Conservation (phyloP, 2,113 vertebrate genomes). For the Egretta garzetta region DNA sequence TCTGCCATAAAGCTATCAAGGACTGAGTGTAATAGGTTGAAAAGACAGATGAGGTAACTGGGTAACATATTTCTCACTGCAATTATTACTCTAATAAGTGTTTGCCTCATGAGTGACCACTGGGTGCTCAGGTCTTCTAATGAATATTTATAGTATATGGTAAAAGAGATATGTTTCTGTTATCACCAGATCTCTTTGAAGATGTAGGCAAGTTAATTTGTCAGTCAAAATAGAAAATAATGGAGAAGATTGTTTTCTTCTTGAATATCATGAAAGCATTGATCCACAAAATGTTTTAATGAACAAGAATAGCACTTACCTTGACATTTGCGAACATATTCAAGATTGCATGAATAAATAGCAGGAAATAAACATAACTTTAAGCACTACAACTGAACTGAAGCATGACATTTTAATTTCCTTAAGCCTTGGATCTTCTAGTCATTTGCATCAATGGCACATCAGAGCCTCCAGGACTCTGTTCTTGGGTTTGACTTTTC, state of each 20-base stretch:
- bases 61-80: neutral
- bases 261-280: conserved; percentile 31
- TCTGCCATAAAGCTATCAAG: neutral
- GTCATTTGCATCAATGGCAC: conserved; percentile 14
- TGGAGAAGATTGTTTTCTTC: conserved; percentile 24
- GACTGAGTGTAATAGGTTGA: neutral
- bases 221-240: conserved; percentile 50
- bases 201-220: conserved; percentile 6
- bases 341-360: conserved; percentile 55
- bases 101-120: neutral
- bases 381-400: conserved; percentile 42
- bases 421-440: conserved; percentile 19
- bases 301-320: conserved; percentile 66
- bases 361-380: conserved; percentile 47
- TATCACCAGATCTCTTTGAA: conserved; percentile 17
- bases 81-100: neutral
- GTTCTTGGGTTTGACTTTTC: neutral
- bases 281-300: conserved; percentile 60
- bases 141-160: neutral
- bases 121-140: neutral
- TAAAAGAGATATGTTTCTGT: neutral
- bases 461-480: neutral
- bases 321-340: conserved; percentile 46
- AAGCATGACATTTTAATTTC: conserved; percentile 62
- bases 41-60: neutral